Base-by-base conservation (phyloP, 2,797 vertebrate genomes). In the Apogon hyalosoma region DNA sequence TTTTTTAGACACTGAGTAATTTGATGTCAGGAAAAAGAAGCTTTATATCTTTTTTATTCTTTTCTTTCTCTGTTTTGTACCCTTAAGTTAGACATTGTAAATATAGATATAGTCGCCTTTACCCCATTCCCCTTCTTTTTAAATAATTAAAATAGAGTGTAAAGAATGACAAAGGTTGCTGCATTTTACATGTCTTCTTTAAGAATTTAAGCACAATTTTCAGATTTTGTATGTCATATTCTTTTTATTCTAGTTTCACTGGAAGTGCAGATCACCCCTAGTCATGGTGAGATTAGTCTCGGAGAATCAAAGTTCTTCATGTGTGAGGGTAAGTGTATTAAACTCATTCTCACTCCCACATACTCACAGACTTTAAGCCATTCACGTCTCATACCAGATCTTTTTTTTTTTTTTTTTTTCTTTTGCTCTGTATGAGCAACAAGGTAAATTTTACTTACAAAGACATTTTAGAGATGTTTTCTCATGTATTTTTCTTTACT, bases 281-380 rank as follows among this genome's bases (percentile, higher is more conserved):
- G 93, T 50, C 95, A 98, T 79, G 97, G 96, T 9, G 98, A 99
- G 89, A 97, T 99, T 89, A 98, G 96, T 58, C 95, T 99, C 7
- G 98, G 97, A 88, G 97, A 99, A 63, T 99, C 97, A 46, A 98
- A 98, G 66, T 99, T 99, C 95, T 99, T 99, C 93, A 86, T 98
- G 85, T 99, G 98, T 75, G 95, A 97, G 93, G 97, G 98, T 97
- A 94, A 88, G 94, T 76, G 61, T 43, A 63, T 41, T 33, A 24
- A 48, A 65, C 11, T 40, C 5, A 48, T 19, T 14, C 24, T 28
- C 24, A 28, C 24, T 28, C 24, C 24, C 24, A 28, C 24, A 28
- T 28, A 28, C 24, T 48, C 36, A 28, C 15, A 68, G 13, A 0
- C n/a, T 51, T 47, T 13, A 18, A 28, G 24, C 6, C 24, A 28